Percentiles rank a stretch among this genome's conserved stretches.
Evolutionary conservation across 2,888 invertebrate species (phyloP).

Genomic region (Cyclophora punctaria): DNA sequence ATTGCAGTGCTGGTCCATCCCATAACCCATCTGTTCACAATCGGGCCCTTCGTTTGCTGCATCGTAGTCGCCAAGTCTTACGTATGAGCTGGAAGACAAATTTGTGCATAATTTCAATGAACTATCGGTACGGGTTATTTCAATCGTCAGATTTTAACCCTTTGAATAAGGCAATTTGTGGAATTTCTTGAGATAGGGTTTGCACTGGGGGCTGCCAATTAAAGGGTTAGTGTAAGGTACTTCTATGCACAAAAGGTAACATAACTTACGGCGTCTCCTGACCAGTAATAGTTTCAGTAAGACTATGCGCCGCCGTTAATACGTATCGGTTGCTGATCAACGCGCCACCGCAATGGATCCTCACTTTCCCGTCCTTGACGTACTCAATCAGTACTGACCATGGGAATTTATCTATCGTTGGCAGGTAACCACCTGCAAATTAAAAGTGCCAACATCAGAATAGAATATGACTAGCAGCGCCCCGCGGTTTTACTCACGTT

Average conservation of each 20-base stretch:
- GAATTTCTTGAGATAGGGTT: constrained; percentile 6
- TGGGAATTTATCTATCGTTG: constrained; percentile 67
- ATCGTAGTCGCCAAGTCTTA: constrained; percentile 66
- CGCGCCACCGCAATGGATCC: constrained; percentile 62
- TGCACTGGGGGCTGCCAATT: constrained; percentile 15
- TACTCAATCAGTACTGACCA: constrained; percentile 71
- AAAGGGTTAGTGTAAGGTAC: background rate
- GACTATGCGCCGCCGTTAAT: constrained; percentile 59
- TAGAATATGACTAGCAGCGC: too few relatives aligned
- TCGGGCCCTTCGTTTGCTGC: constrained; percentile 41
- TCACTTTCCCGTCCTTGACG: constrained; percentile 25
- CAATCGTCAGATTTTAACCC: too few relatives aligned
- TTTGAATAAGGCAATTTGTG: too few relatives aligned
- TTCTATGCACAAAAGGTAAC: background rate
- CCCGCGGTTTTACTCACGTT: too few relatives aligned
- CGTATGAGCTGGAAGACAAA: constrained; percentile 1
- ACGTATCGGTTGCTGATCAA: constrained; percentile 67
- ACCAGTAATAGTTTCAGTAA: too few relatives aligned
- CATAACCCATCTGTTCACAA: constrained; percentile 51
- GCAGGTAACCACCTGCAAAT: constrained; percentile 33
- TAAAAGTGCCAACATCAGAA: too few relatives aligned
- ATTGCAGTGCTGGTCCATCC: constrained; percentile 52
- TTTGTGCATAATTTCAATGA: too few relatives aligned
- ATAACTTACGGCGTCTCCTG: background rate
- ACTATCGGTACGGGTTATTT: too few relatives aligned